phyloP scores from a whole-genome alignment of 2,113 vertebrate genomes.

The Notiomystis cincta region DNA sequence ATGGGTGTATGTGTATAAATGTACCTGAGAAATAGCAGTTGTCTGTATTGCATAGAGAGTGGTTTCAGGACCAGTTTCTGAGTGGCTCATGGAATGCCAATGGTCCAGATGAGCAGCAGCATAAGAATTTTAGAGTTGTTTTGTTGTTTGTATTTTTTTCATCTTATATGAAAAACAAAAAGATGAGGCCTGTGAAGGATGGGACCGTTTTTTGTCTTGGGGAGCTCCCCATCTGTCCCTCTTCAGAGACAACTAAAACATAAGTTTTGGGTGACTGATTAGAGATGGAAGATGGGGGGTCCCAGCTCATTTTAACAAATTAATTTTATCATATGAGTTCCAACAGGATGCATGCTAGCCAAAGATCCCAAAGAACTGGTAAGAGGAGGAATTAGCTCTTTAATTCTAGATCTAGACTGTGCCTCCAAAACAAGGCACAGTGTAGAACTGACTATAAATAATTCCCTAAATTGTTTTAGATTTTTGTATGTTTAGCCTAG shows the following conservation, averaged over 20 bases:
- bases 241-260: background rate
- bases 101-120: background rate
- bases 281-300: background rate
- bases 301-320: background rate
- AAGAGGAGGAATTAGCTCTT: background rate
- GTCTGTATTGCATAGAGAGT: background rate
- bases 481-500: background rate
- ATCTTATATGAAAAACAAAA: background rate
- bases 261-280: background rate
- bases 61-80: background rate
- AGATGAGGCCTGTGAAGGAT: background rate
- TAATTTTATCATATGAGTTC: background rate
- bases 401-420: background rate
- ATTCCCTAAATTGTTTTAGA: background rate
- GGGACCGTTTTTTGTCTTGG: background rate
- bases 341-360: background rate
- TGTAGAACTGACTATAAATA: background rate
- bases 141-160: background rate
- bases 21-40: background rate
- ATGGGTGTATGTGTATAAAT: background rate
- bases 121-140: background rate
- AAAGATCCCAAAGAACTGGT: background rate
- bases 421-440: background rate
- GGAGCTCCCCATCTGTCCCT: background rate
- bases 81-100: background rate